phyloP scores from a whole-genome alignment of 2,113 vertebrate genomes.

The Erythrolamprus reginae region DNA sequence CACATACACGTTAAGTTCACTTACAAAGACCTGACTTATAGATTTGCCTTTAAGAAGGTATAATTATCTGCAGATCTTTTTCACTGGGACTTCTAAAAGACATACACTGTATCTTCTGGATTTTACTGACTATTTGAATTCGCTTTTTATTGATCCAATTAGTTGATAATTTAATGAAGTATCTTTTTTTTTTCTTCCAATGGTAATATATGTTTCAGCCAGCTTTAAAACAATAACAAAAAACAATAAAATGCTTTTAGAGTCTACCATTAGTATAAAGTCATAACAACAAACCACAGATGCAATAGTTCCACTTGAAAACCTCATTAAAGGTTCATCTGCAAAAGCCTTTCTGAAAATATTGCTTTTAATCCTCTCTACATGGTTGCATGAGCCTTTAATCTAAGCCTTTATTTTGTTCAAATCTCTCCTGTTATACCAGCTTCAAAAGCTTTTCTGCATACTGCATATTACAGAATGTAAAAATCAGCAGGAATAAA shows the following conservation, averaged over 20 bases:
- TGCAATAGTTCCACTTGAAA: neutral
- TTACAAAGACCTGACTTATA: neutral
- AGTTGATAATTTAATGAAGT: neutral
- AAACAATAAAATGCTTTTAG: neutral
- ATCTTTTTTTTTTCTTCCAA: neutral
- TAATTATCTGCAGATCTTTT: neutral
- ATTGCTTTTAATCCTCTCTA: neutral
- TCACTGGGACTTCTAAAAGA: neutral
- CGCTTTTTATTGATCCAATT: neutral
- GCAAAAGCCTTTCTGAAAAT: neutral
- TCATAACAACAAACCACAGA: neutral
- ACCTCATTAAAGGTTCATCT: neutral
- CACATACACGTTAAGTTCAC: neutral
- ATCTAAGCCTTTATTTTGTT: neutral
- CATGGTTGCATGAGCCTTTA: neutral
- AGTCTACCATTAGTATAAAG: neutral
- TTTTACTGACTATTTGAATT: neutral
- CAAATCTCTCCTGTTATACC: neutral
- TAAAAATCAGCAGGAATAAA: neutral
- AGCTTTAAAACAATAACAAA: conserved; percentile 4
- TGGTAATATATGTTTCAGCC: neutral
- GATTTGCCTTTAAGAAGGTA: neutral
- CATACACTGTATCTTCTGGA: neutral
- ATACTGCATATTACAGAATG: neutral
- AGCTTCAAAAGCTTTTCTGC: neutral